phyloP scores from a whole-genome alignment of 2,888 invertebrate species.

The Leptinotarsa tumamoca region DNA sequence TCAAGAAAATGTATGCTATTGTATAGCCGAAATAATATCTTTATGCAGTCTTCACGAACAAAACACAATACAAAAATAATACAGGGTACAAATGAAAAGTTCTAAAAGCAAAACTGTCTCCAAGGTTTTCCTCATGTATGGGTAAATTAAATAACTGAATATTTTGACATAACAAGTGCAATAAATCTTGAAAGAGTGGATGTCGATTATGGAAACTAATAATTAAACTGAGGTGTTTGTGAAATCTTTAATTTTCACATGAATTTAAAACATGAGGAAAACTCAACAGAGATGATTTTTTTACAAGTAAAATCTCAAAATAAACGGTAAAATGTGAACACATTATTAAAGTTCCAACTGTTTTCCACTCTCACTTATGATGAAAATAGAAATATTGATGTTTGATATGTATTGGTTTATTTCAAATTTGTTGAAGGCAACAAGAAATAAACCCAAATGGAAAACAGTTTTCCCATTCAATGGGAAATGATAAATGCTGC shows the following conservation, averaged over 20 bases:
- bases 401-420: no score
- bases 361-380: constrained; percentile 5
- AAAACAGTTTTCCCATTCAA: constrained; percentile 3
- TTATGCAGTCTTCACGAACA: constrained; percentile 27
- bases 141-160: neutral
- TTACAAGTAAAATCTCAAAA: neutral
- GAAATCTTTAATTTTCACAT: no score
- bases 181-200: neutral
- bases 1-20: constrained; percentile 18
- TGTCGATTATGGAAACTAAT: neutral
- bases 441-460: neutral
- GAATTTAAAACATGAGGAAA: no score
- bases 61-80: constrained; percentile 18
- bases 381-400: no score
- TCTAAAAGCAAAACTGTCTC: neutral
- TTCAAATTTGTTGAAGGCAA: no score
- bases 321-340: constrained; percentile 14
- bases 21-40: constrained; percentile 27
- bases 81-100: constrained; percentile 1
- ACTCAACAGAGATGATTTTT: no score
- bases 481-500: neutral
- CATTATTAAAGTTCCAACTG: constrained; percentile 7
- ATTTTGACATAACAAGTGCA: neutral
- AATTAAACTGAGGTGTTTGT: no score
- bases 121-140: neutral